Base-by-base conservation (phyloP, 2,888 invertebrate species). In the Suillia variegata region DNA sequence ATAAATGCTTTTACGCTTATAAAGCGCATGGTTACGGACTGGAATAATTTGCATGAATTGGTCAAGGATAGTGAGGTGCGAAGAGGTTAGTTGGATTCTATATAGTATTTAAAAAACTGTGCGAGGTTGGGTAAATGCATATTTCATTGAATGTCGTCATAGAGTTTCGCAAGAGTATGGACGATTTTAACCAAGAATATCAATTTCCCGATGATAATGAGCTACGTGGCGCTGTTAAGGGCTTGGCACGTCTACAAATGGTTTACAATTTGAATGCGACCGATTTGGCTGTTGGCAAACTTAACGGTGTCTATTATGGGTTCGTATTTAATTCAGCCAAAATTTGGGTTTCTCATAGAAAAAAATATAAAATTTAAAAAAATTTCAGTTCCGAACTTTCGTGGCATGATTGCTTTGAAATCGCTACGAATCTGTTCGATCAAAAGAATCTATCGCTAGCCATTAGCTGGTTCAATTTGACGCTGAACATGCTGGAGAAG, bases 1-100 rank as follows among this genome's bases (percentile, higher is more conserved):
- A 91, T 97, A 67, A 96, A 94, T 79, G 94, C 95, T 1, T 97
- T 93, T 80, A 87, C 94, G 17, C 84, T 96, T 52, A 93, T 96
- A 50, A 97, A 97, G 83, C 87, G 94, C 70, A 85, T 97, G 73
- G 94, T 94, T 1, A 87, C 90, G 2, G 96, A 97, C 82, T 92
- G 96, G 90, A 87, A 65, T 87, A 45, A 26, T 1, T 18, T 92
- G 50, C 89, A 91, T 76, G 82, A 86, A 56, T 83, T 88, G 62
- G 89, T 94, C 74, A 84, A 85, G 59, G 85, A 85, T 61, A 86
- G 87, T 70, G 80, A 86, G 53, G 85, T 56, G 1, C 62, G 86
- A 56, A 80, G 84, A 78, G 85, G 88, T 87, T 71, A 61, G 70
- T 62, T 17, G 22, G n/a, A 38, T 21, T n/a, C 2, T 12, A 2